Evolutionary conservation across 2,797 vertebrate genomes (phyloP).

Genomic region (Amazona ochrocephala): DNA sequence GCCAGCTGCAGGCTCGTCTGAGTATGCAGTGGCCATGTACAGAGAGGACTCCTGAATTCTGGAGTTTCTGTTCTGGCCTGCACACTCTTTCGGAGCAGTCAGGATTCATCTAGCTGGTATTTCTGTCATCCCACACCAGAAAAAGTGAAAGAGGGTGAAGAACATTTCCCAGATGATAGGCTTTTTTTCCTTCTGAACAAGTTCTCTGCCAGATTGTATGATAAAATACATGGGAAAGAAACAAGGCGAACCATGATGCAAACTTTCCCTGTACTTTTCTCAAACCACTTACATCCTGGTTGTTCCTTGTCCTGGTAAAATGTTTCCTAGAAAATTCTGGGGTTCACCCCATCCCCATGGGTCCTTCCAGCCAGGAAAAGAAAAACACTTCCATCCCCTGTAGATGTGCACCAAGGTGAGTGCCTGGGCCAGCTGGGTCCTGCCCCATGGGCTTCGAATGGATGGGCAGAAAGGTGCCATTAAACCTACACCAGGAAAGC

Average conservation of each 20-base stretch:
- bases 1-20: background rate
- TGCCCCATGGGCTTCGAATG: background rate
- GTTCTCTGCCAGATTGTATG: background rate
- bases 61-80: background rate
- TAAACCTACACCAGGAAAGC: background rate
- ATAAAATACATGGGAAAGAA: background rate
- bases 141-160: background rate
- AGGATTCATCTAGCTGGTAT: background rate
- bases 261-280: background rate
- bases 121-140: background rate
- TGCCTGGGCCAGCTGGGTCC: background rate
- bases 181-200: background rate
- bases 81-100: background rate
- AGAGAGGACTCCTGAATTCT: background rate
- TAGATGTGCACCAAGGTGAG: background rate
- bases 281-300: background rate
- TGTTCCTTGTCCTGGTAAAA: background rate
- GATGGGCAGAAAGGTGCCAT: background rate
- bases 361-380: background rate
- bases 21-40: rapidly evolving
- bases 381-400: background rate
- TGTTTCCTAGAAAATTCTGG: background rate
- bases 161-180: background rate
- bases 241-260: background rate
- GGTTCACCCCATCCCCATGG: rapidly evolving